A percentile compares a stretch with the other conserved stretches of the same genome.
Conservation (phyloP, 2,113 vertebrate species). For the Sorex araneus region DNA sequence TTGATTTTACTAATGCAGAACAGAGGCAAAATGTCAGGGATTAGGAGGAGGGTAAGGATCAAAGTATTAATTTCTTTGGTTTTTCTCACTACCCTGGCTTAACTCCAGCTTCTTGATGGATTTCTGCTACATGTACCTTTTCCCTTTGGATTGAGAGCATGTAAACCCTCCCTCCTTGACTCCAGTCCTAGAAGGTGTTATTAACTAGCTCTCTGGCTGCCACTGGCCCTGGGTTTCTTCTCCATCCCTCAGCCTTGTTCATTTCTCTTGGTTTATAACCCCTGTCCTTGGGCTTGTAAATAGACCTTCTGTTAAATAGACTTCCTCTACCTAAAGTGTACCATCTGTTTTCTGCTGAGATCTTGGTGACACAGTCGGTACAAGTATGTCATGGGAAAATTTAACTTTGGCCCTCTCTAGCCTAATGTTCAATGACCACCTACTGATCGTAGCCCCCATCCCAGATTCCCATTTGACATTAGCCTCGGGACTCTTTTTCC, state of each 20-base stretch:
- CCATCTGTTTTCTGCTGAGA: conserved; percentile 65
- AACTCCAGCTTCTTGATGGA: background rate
- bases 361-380: conserved; percentile 22
- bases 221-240: background rate
- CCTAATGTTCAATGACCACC: background rate
- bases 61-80: background rate
- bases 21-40: background rate
- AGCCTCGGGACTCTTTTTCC: conserved; percentile 5
- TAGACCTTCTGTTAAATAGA: conserved; percentile 47
- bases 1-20: background rate
- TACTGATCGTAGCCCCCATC: background rate
- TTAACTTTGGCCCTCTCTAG: background rate
- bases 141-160: background rate
- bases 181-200: background rate
- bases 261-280: background rate
- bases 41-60: background rate
- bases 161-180: background rate
- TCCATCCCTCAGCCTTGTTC: background rate
- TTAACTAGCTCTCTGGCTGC: background rate
- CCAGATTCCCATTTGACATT: background rate
- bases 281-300: conserved; percentile 12
- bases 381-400: conserved; percentile 51
- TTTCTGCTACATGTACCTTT: background rate
- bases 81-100: background rate
- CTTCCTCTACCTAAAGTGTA: background rate